phyloP scores from a whole-genome alignment of 2,113 vertebrate genomes.

The Plecturocebus donacophilus region DNA sequence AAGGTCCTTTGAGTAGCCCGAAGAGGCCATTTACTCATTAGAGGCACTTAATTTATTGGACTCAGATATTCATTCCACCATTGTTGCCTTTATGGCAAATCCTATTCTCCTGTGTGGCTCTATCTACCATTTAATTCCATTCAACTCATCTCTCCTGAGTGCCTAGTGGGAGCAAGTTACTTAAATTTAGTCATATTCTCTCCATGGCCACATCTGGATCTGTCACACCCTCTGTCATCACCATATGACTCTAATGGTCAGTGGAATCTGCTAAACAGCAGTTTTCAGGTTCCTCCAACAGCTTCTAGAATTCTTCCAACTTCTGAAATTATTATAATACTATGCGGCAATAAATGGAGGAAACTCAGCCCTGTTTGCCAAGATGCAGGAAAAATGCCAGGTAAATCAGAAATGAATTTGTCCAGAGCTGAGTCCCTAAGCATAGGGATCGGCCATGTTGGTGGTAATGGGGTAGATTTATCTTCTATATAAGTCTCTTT shows the following conservation, averaged over 20 bases:
- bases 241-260: not conserved
- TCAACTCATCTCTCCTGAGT: not conserved
- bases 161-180: not conserved
- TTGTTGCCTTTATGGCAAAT: not conserved
- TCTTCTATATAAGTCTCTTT: slow-evolving; percentile 21
- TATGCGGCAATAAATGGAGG: not conserved
- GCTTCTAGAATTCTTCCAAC: not conserved
- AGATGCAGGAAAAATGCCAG: not conserved
- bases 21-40: slow-evolving; percentile 7
- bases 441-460: not conserved
- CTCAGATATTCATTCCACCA: not conserved
- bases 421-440: not conserved
- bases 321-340: not conserved
- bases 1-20: not conserved
- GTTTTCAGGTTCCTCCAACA: not conserved
- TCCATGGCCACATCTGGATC: not conserved
- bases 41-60: not conserved
- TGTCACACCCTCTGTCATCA: not conserved
- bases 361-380: slow-evolving; percentile 7
- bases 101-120: not conserved
- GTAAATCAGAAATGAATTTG: not conserved
- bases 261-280: not conserved
- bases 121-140: not conserved
- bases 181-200: not conserved
- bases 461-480: not conserved